Conservation (phyloP, 53 echinoderm and acorn worm genomes). For the Holothuria leucospilota region DNA sequence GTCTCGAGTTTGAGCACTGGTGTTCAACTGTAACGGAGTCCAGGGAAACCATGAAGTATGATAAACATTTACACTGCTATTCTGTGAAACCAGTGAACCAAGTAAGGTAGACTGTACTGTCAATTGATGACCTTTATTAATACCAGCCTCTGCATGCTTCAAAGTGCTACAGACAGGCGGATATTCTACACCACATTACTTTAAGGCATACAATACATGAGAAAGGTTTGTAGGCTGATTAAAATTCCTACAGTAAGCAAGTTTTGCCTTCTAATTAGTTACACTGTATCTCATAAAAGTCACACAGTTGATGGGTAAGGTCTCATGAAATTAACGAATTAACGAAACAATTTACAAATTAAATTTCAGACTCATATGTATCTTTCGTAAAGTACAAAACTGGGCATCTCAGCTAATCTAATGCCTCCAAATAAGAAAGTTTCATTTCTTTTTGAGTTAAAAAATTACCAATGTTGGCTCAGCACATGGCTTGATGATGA, state of each 20-base stretch:
- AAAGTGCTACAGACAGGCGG: conserved; percentile 42
- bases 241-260: no score
- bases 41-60: conserved; percentile 6
- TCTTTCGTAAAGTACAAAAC: not conserved
- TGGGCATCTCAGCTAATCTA: not conserved
- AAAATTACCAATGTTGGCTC: no score
- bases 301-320: no score
- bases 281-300: no score
- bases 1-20: conserved; percentile 16
- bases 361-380: not conserved
- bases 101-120: not conserved
- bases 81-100: not conserved
- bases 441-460: no score
- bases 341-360: no score
- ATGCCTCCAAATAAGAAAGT: no score
- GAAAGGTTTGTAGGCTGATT: not conserved
- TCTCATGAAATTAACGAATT: not conserved
- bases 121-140: conserved; percentile 56
- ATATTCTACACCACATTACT: not conserved
- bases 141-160: conserved; percentile 59
- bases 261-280: no score
- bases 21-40: not conserved
- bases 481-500: no score
- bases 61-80: conserved; percentile 24
- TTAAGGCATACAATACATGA: conserved; percentile 26